Percentiles rank a stretch among this genome's conserved stretches.
Conservation (phyloP, 2,797 vertebrate genomes). For the Mycteria americana region DNA sequence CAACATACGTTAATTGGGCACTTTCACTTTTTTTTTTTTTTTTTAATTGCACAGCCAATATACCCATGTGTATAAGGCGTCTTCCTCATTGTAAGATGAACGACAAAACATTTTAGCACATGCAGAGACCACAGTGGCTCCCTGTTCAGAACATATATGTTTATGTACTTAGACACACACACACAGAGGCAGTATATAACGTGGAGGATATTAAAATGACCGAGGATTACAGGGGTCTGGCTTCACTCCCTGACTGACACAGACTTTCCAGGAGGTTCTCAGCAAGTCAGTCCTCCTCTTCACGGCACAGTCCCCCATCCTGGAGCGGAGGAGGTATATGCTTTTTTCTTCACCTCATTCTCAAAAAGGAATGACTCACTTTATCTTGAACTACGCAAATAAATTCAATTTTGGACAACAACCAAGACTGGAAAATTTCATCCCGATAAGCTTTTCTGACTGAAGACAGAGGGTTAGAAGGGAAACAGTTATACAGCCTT, state of each 20-base stretch:
- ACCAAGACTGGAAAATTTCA: slow-evolving; percentile 39
- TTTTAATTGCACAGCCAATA: neutral
- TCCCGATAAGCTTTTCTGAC: slow-evolving; percentile 9
- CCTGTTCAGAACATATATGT: neutral
- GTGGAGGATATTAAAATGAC: neutral
- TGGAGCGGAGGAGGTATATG: neutral
- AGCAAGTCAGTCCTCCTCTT: neutral
- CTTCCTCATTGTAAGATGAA: neutral
- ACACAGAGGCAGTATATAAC: neutral
- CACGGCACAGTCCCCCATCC: accelerated
- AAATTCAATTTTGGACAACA: slow-evolving; percentile 19
- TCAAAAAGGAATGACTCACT: neutral
- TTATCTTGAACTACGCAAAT: slow-evolving; percentile 36
- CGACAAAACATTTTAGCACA: neutral
- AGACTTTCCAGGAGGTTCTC: slow-evolving; percentile 6
- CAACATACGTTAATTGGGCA: neutral
- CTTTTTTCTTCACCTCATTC: neutral
- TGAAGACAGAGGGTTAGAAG: slow-evolving; percentile 36
- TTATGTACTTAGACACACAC: neutral
- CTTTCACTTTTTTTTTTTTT: neutral
- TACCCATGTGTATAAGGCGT: neutral
- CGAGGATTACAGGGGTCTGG: neutral
- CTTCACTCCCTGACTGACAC: neutral
- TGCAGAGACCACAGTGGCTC: neutral
- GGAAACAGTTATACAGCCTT: slow-evolving; percentile 8